Conservation (phyloP, 30 jellyfish, hydroid and myxozoan genomes). For the Aurelia aurita complex sp. Pacific region DNA sequence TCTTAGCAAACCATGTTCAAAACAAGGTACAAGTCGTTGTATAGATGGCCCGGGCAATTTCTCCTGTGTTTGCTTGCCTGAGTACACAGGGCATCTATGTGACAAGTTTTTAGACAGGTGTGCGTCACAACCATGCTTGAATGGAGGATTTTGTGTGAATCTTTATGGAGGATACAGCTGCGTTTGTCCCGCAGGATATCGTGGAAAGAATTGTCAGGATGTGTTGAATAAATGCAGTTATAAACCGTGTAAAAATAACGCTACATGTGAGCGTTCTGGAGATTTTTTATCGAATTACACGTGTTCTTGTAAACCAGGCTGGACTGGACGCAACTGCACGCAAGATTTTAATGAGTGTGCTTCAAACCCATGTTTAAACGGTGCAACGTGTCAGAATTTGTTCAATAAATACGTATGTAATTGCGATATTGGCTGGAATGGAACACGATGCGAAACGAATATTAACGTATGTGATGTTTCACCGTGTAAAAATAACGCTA, state of each 20-base stretch:
- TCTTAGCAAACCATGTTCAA: slow-evolving; percentile 58
- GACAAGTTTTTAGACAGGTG: slow-evolving; percentile 55
- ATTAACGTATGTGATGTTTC: slow-evolving; percentile 58
- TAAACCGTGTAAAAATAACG: slow-evolving; percentile 79
- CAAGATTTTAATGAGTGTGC: slow-evolving; percentile 69
- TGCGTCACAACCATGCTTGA: slow-evolving; percentile 60
- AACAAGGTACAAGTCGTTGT: slow-evolving; percentile 62
- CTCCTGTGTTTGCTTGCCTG: slow-evolving; percentile 63
- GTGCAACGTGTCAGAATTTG: slow-evolving; percentile 61
- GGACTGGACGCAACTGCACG: slow-evolving; percentile 89
- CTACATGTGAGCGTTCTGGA: slow-evolving; percentile 75
- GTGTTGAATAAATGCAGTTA: slow-evolving; percentile 61
- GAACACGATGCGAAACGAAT: slow-evolving; percentile 61
- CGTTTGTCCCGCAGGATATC: slow-evolving; percentile 78
- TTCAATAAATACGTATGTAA: slow-evolving; percentile 65
- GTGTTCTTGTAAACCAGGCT: slow-evolving; percentile 82
- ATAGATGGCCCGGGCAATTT: slow-evolving; percentile 52
- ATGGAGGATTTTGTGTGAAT: slow-evolving; percentile 79
- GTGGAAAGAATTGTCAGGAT: slow-evolving; percentile 63
- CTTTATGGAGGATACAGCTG: slow-evolving; percentile 48
- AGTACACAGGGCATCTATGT: slow-evolving; percentile 73
- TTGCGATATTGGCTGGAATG: slow-evolving; percentile 86
- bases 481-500: slow-evolving; percentile 83
- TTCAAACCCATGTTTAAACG: slow-evolving; percentile 73
- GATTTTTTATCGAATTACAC: slow-evolving; percentile 57